Evolutionary conservation across 2,113 vertebrate species (phyloP).

Genomic region (Elaphurus davidianus): DNA sequence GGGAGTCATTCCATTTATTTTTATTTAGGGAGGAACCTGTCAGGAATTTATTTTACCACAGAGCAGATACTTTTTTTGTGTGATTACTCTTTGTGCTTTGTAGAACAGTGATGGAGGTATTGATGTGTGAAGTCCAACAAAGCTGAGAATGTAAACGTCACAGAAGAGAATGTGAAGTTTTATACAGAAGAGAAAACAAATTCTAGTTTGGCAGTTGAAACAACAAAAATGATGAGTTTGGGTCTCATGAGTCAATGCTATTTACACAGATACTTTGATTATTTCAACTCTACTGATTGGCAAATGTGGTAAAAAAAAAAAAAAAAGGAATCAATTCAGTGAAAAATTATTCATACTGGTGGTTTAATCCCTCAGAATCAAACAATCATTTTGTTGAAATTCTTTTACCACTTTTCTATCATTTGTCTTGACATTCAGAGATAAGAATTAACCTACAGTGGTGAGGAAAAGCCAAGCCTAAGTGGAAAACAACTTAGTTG

Average conservation of each 20-base stretch:
- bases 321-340: background rate
- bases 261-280: background rate
- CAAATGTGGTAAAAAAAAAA: background rate
- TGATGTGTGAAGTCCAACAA: constrained; percentile 48
- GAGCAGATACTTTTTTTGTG: constrained; percentile 60
- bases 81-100: constrained; percentile 73
- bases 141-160: constrained; percentile 60
- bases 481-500: background rate
- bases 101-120: constrained; percentile 41
- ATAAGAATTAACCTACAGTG: background rate
- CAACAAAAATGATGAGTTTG: constrained; percentile 27
- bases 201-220: constrained; percentile 12
- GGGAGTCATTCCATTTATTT: constrained; percentile 74
- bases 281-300: background rate
- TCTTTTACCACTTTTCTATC: background rate
- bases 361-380: background rate
- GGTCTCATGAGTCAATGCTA: background rate
- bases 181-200: constrained; percentile 37
- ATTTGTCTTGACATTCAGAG: background rate
- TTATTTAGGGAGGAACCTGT: constrained; percentile 77
- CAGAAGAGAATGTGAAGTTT: constrained; percentile 45
- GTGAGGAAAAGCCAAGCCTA: background rate
- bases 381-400: background rate
- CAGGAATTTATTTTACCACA: constrained; percentile 70
- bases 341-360: background rate